Evolutionary conservation across 2,113 vertebrate genomes (phyloP).

Genomic region (Phyllostomus discolor): DNA sequence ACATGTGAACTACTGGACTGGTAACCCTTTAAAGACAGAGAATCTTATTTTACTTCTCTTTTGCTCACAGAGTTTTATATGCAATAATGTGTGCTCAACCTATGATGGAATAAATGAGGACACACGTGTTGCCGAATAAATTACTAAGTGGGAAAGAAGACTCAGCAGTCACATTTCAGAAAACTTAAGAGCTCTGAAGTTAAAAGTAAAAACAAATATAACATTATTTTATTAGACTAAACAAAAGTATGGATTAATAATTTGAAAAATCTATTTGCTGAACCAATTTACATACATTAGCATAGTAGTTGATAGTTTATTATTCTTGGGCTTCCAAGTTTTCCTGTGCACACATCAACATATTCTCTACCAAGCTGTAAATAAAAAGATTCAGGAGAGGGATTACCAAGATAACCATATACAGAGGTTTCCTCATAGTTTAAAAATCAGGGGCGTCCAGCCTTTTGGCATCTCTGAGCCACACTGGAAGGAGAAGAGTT

Average conservation of each 20-base stretch:
- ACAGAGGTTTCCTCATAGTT: not conserved
- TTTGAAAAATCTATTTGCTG: not conserved
- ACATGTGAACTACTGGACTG: not conserved
- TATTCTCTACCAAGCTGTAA: not conserved
- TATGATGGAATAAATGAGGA: not conserved
- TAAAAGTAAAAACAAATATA: constrained; percentile 9
- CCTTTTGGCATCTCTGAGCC: too few relatives aligned
- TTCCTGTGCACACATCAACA: not conserved
- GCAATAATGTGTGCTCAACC: not conserved
- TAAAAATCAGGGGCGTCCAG: too few relatives aligned
- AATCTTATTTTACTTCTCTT: not conserved
- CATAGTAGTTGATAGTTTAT: not conserved
- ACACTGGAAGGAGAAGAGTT: too few relatives aligned
- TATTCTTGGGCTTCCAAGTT: not conserved
- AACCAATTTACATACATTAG: not conserved
- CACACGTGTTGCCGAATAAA: not conserved
- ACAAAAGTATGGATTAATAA: not conserved
- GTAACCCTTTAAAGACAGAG: not conserved
- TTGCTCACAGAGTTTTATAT: not conserved
- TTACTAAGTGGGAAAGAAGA: not conserved
- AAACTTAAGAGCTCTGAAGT: constrained; percentile 4
- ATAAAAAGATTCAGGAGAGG: not conserved
- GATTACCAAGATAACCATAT: not conserved
- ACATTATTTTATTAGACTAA: not conserved
- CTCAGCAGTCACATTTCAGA: not conserved